Evolutionary conservation across 2,113 vertebrate species (phyloP).

Genomic region (Tyto alba): DNA sequence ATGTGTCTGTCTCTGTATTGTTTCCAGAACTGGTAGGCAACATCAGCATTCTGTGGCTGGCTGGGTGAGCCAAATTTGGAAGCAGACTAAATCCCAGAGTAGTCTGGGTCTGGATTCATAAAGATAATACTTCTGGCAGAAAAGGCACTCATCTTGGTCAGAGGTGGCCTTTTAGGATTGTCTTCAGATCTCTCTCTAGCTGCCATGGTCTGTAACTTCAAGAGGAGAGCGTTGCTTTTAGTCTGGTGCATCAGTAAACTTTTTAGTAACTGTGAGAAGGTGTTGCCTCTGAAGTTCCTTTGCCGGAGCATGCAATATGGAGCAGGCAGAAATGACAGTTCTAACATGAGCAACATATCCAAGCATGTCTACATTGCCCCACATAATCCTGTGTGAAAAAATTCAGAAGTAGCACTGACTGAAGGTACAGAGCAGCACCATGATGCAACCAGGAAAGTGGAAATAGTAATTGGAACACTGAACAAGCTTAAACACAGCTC

Average conservation of each 20-base stretch:
- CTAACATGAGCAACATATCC: not conserved
- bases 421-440: not conserved
- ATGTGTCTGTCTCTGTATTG: not conserved
- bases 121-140: not conserved
- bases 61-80: slow-evolving; percentile 22
- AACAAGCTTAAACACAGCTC: not conserved
- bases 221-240: not conserved
- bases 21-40: slow-evolving; percentile 14
- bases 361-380: not conserved
- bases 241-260: not conserved
- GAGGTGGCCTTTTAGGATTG: not conserved
- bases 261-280: not conserved
- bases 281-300: not conserved
- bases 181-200: not conserved
- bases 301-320: not conserved
- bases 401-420: not conserved
- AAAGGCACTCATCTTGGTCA: not conserved
- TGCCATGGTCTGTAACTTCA: not conserved
- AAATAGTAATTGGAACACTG: not conserved
- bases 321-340: not conserved
- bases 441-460: not conserved
- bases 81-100: not conserved
- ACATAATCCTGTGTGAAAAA: not conserved
- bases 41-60: slow-evolving; percentile 11
- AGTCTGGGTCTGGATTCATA: not conserved